These are phyloP conservation scores for Conus betulinus DNA, from an alignment of 1,140 invertebrate species.

Conservation along the genomic window DNA sequence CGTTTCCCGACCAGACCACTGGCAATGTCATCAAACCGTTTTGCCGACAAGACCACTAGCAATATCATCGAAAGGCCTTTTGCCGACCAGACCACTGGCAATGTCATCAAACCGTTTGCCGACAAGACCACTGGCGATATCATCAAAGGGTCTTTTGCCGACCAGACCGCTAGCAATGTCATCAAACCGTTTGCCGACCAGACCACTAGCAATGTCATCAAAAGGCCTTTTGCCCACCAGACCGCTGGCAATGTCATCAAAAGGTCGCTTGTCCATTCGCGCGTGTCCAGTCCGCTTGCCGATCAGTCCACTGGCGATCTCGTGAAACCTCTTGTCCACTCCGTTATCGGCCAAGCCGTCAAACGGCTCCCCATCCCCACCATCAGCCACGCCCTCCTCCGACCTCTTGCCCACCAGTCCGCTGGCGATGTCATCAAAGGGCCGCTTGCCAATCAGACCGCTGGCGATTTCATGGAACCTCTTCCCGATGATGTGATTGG, in stretches of 20 bases:
- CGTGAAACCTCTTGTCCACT: conserved; percentile 57
- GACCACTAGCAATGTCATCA: conserved; percentile 53
- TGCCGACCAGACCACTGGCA: conserved; percentile 57
- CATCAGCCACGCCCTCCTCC: not conserved
- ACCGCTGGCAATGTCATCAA: conserved; percentile 56
- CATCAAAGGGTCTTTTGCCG: conserved; percentile 34
- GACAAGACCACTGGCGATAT: conserved; percentile 57
- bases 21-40: conserved; percentile 44
- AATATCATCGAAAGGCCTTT: conserved; percentile 53
- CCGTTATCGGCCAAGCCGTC: conserved; percentile 54
- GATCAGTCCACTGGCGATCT: conserved; percentile 55
- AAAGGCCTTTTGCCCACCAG: conserved; percentile 57
- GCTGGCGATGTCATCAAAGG: conserved; percentile 53
- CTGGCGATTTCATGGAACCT: conserved; percentile 54
- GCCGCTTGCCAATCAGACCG: conserved; percentile 59
- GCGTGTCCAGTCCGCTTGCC: conserved; percentile 49
- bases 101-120: conserved; percentile 57
- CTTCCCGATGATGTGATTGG: conserved; percentile 58
- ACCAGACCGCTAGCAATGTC: conserved; percentile 24
- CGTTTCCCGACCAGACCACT: conserved; percentile 59
- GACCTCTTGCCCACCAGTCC: conserved; percentile 58
- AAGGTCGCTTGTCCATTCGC: conserved; percentile 1
- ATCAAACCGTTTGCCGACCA: conserved; percentile 55
- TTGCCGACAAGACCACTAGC: conserved; percentile 61
- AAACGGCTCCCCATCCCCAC: not conserved